Percentiles rank a stretch among this genome's conserved stretches.
These are phyloP conservation scores for Onthophagus sagittarius DNA, from an alignment of 2,888 invertebrate genomes.

Conservation along the genomic window DNA sequence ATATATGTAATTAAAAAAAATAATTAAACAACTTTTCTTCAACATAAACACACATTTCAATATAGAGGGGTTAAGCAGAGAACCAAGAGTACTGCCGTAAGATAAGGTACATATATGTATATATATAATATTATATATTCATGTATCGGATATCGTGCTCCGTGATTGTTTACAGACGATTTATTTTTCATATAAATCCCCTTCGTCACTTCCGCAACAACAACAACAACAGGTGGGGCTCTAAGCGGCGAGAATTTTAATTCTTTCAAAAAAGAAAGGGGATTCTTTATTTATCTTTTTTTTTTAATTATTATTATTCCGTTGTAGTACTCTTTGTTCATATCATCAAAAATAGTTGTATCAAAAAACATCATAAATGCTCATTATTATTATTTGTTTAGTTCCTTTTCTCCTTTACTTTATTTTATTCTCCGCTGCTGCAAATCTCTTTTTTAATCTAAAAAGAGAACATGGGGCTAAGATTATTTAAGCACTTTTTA, in stretches of 20 bases:
- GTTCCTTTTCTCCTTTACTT: constrained; percentile 34
- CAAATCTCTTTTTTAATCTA: constrained; percentile 35
- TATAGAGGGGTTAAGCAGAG: constrained; percentile 45
- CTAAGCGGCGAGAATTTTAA: not conserved
- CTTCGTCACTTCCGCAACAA: not conserved
- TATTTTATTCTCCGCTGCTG: constrained; percentile 29
- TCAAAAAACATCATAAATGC: constrained; percentile 44
- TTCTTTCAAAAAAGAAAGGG: not conserved
- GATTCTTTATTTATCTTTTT: not conserved
- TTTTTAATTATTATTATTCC: constrained; percentile 22
- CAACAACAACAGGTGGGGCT: not conserved
- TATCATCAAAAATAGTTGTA: constrained; percentile 45
- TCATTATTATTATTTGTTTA: constrained; percentile 31
- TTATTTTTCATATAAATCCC: constrained; percentile 28
- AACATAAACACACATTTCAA: not conserved
- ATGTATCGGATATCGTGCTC: constrained; percentile 22
- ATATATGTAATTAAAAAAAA: constrained; percentile 29
- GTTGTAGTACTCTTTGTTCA: constrained; percentile 24
- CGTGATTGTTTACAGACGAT: constrained; percentile 43
- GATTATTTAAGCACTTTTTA: constrained; percentile 23
- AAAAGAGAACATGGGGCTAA: constrained; percentile 27
- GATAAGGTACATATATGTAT: constrained; percentile 37
- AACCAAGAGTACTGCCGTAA: constrained; percentile 44
- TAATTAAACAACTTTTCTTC: constrained; percentile 6
- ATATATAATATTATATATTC: not conserved